These are phyloP conservation scores for Ceyx cyanopectus DNA, from an alignment of 2,113 vertebrate species.

Conservation along the genomic window DNA sequence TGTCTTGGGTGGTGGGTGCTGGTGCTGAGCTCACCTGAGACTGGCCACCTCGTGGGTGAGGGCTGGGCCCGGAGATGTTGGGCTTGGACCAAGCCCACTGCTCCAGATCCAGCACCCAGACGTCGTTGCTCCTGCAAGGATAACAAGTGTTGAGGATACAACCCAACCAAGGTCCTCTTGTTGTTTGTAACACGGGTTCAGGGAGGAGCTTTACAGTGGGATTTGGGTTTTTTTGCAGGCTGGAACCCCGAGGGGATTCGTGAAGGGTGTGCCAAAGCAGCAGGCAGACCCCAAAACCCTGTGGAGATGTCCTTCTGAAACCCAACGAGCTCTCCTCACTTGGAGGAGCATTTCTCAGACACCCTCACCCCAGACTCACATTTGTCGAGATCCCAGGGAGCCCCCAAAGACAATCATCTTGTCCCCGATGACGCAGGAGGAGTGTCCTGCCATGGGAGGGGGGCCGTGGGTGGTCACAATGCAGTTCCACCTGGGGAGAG, in stretches of 20 bases:
- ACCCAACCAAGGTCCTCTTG: background rate
- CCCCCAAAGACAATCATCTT: slow-evolving; percentile 98
- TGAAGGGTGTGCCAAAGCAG: background rate
- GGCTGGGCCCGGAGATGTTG: slow-evolving; percentile 84
- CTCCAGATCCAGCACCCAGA: slow-evolving; percentile 97
- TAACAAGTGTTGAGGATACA: background rate
- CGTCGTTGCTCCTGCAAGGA: slow-evolving; percentile 91
- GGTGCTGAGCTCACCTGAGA: slow-evolving; percentile 86
- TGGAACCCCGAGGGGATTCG: background rate
- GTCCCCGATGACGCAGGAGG: slow-evolving; percentile 93
- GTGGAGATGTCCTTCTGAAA: background rate
- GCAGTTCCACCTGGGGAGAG: slow-evolving; percentile 92
- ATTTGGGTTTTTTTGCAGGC: background rate
- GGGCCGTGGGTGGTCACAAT: slow-evolving; percentile 97
- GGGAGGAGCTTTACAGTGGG: background rate
- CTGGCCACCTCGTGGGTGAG: slow-evolving; percentile 94
- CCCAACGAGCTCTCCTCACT: rapidly evolving
- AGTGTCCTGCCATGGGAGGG: slow-evolving; percentile 98
- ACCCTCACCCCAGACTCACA: slow-evolving; percentile 78
- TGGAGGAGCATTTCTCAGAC: rapidly evolving
- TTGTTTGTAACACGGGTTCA: rapidly evolving
- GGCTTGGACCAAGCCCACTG: slow-evolving; percentile 99
- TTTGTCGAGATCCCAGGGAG: slow-evolving; percentile 94
- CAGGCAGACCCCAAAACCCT: background rate
- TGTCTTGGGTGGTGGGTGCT: background rate